A percentile compares a stretch with the other conserved stretches of the same genome.
These are phyloP conservation scores for Aspiorhynchus laticeps DNA, from an alignment of 2,113 vertebrate genomes.

Conservation along the genomic window DNA sequence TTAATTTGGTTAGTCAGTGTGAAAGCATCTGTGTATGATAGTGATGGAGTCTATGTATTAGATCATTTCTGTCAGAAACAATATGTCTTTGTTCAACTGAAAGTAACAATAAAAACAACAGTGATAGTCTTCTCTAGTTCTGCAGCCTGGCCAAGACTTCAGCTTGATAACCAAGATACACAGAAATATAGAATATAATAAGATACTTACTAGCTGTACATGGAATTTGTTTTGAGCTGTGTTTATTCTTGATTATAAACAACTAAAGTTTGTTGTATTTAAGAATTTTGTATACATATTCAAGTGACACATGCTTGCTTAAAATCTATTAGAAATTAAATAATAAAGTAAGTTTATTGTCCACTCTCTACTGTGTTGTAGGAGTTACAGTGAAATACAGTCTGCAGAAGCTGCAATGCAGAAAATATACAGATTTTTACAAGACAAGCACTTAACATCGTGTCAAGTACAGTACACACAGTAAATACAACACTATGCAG, in stretches of 20 bases:
- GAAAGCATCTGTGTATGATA: conserved; percentile 19
- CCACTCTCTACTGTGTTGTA: neutral
- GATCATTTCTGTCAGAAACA: neutral
- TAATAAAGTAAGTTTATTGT: neutral
- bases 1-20: conserved; percentile 42
- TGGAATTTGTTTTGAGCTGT: neutral
- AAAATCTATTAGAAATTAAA: neutral
- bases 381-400: neutral
- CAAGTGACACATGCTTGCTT: neutral
- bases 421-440: neutral
- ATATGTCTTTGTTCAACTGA: conserved; percentile 20
- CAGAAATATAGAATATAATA: neutral
- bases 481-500: neutral
- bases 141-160: neutral
- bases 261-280: neutral
- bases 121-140: neutral
- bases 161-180: neutral
- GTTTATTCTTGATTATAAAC: neutral
- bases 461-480: neutral
- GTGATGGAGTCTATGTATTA: conserved; percentile 2
- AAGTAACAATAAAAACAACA: neutral
- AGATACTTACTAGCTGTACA: neutral
- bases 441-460: neutral
- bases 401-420: neutral
- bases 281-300: neutral